These are phyloP conservation scores for Archegozetes longisetosus DNA, from an alignment of 1,140 invertebrate genomes.

Conservation along the genomic window DNA sequence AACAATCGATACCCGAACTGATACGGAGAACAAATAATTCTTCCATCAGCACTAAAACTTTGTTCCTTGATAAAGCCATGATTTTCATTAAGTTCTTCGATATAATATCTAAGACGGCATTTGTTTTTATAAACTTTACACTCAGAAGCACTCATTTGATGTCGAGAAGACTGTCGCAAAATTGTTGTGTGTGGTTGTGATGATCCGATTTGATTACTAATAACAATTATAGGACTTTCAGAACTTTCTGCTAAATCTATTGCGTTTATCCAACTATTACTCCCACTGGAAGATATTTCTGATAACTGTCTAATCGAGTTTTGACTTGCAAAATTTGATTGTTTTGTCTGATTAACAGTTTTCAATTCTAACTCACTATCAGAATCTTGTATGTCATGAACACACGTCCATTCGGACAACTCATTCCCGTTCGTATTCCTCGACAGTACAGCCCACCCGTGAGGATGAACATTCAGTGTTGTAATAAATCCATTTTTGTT, in stretches of 20 bases:
- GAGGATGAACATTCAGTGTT: slow-evolving; percentile 74
- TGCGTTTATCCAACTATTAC: too few relatives aligned
- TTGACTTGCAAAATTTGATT: not conserved
- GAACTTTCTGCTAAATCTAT: not conserved
- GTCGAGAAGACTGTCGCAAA: not conserved
- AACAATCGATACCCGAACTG: slow-evolving; percentile 63
- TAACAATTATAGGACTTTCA: slow-evolving; percentile 10
- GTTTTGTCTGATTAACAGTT: not conserved
- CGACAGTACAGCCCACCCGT: slow-evolving; percentile 72
- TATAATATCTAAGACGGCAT: slow-evolving; percentile 60
- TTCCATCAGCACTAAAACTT: slow-evolving; percentile 71
- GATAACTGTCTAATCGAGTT: not conserved
- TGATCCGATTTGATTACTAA: slow-evolving; percentile 1
- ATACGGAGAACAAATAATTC: slow-evolving; percentile 74
- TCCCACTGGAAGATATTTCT: not conserved
- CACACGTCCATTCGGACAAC: slow-evolving; percentile 77
- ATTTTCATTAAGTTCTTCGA: slow-evolving; percentile 70
- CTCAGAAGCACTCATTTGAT: not conserved
- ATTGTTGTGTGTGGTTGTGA: slow-evolving; percentile 11
- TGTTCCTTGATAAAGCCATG: slow-evolving; percentile 62
- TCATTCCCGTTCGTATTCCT: slow-evolving; percentile 71
- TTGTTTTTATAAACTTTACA: slow-evolving; percentile 48
- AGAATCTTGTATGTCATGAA: slow-evolving; percentile 69
- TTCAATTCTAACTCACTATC: not conserved
- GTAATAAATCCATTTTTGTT: slow-evolving; percentile 79